Base-by-base conservation (phyloP, 2,797 vertebrate genomes). In the Stomatorhinus walkeri region DNA sequence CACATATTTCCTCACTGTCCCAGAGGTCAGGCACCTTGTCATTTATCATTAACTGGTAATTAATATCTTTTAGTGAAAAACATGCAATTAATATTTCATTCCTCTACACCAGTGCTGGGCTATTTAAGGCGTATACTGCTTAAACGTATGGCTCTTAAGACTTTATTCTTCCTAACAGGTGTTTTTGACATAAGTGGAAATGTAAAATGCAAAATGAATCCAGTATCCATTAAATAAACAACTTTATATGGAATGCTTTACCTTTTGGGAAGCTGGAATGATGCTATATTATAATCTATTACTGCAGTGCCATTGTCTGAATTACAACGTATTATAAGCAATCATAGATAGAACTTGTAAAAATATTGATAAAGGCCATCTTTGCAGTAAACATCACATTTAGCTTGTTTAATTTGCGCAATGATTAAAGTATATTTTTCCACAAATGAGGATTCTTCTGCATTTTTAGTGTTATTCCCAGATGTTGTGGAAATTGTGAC, bases 201-300 rank as follows among this genome's bases (percentile, higher is more conserved):
- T 9, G 43, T 12, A 51, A 51, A 85, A 85, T 0, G n/a, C 6
- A 59, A 59, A 22, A 59, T 51, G 22, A 85, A n/a, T 48, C n/a
- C 56, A 22, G 48, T 48, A 48, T 22, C 48, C 16, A 19, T 22
- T 19, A 84, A 24, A 48, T 24, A 19, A 84, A n/a, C 98, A 36
- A 32, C 4, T 72, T 16, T 32, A 32, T 72, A 40, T 36, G 32
- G 1, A 76, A 76, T 43, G 6, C 2, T 19, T 16, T 16, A 43
- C 14, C 16, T 43, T 19, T 79, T 79, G 28, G 72, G 14, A 79
- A n/a, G 36, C 72, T 79, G 10, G 32, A 16, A 36, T 40, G 5
- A 79, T 79, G 16, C 14, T 36, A n/a, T 19, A 76, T 40, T 76
- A 76, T 76, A 40, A 43, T 36, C 72, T 19, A 40, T 43, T 79